Base-by-base conservation (phyloP, 2,113 vertebrate genomes). In the Laterallus jamaicensis region DNA sequence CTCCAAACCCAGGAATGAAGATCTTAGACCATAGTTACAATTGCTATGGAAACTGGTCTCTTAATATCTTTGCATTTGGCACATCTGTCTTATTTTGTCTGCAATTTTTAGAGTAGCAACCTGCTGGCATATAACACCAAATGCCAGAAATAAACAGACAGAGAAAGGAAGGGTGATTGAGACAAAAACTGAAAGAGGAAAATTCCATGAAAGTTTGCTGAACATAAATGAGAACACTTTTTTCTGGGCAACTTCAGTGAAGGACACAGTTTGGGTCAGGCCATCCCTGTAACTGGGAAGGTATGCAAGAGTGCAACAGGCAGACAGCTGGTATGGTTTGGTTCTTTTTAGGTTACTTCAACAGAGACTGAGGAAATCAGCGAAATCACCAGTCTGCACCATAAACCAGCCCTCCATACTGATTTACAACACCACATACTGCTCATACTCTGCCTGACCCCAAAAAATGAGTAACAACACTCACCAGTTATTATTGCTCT, bases 1-100 rank as follows among this genome's bases (percentile, higher is more conserved):
- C 63, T 83, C 59, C 71, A 71, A 20, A 59, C 9, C 59, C 88
- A 94, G 75, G 60, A 82, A 96, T 63, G n/a, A 83, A 64, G 58
- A 75, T 74, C 62, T 74, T 39, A 70, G 83, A 68, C 64, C 64
- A 32, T 69, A 59, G 90, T 96, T 90, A 90, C 89, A 63, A 97
- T 95, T 86, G 95, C 95, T 95, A 96, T 93, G 80, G 97, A 93
- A 97, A 97, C 95, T 37, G 70, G n/a, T 73, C 91, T 71, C 88
- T 82, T 88, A 77, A 50, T 77, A 70, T 62, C 71, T 92, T 95
- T 90, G 76, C 79, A 86, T 95, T 95, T 83, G 81, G 85, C 87
- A 89, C 64, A 91, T 91, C 88, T 95, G 82, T 88, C 94, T 95
- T 86, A 86, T 67, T 96, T 84, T 88, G n/a, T 35, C 90, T 54